Evolutionary conservation across 2,888 invertebrate genomes (phyloP).

Genomic region (Metalampra italica): DNA sequence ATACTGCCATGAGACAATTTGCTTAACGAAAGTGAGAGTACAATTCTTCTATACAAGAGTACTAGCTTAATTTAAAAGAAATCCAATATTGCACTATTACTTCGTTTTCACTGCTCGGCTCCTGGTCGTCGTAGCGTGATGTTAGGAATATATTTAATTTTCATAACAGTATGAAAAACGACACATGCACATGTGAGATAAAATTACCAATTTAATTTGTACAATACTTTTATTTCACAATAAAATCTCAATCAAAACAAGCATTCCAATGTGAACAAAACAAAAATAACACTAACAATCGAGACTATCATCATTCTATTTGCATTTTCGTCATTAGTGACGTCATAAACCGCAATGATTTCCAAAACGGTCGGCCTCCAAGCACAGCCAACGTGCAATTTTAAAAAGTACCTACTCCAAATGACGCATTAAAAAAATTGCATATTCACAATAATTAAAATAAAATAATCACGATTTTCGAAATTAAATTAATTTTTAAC

Average conservation of each 20-base stretch:
- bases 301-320: constrained; percentile 28
- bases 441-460: background rate
- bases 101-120: no score
- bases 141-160: no score
- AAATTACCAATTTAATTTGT: constrained; percentile 41
- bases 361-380: background rate
- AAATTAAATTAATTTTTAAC: no score
- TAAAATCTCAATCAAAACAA: constrained; percentile 74
- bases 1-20: no score
- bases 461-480: background rate
- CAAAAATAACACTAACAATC: constrained; percentile 57
- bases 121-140: no score
- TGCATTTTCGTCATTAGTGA: background rate
- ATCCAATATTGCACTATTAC: no score
- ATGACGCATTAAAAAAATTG: background rate
- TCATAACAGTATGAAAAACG: no score
- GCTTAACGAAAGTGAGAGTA: no score
- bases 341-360: background rate
- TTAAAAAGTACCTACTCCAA: background rate
- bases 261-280: constrained; percentile 62
- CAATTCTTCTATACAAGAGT: no score
- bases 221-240: constrained; percentile 69
- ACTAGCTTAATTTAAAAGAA: no score
- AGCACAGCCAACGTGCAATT: constrained; percentile 22
- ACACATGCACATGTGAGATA: no score